Percentiles rank a stretch among this genome's conserved stretches.
Conservation (phyloP, 1,140 invertebrate genomes). For the Camponotus vicinus region DNA sequence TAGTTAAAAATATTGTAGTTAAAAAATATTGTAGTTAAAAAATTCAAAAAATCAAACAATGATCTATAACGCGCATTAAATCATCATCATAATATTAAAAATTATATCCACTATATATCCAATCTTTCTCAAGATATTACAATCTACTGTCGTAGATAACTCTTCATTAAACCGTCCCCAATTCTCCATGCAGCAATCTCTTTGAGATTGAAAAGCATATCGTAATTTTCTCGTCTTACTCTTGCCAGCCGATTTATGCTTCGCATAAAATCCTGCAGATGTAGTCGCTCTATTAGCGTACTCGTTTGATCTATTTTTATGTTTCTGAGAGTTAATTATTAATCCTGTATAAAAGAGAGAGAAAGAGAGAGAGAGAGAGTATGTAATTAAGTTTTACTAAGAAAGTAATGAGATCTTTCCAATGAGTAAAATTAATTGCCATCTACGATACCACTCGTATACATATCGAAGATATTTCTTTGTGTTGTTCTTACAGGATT, state of each 20-base stretch:
- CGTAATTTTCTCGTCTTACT: slow-evolving; percentile 47
- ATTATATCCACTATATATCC: slow-evolving; percentile 41
- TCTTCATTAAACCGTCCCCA: slow-evolving; percentile 38
- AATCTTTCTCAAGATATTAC: slow-evolving; percentile 32
- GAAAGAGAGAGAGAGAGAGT: background rate
- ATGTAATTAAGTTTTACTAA: slow-evolving; percentile 10
- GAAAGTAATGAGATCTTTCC: slow-evolving; percentile 10
- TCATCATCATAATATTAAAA: slow-evolving; percentile 17
- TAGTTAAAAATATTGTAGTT: slow-evolving; percentile 12
- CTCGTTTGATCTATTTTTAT: slow-evolving; percentile 35
- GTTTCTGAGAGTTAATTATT: slow-evolving; percentile 35
- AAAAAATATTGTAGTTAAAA: slow-evolving; percentile 26
- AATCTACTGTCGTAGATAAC: slow-evolving; percentile 20
- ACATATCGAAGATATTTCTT: slow-evolving; percentile 35
- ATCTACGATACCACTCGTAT: background rate
- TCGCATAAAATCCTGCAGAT: slow-evolving; percentile 30
- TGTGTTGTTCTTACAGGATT: slow-evolving; percentile 3
- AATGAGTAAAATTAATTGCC: slow-evolving; percentile 22
- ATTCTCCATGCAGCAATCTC: slow-evolving; percentile 33
- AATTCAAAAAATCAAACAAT: slow-evolving; percentile 10
- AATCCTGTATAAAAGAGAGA: background rate
- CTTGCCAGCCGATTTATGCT: slow-evolving; percentile 37
- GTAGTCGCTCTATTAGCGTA: slow-evolving; percentile 12
- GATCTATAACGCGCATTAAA: slow-evolving; percentile 9
- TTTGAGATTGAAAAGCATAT: slow-evolving; percentile 48